phyloP scores from a whole-genome alignment of 1,140 invertebrate genomes.

The Bemisia tabaci region DNA sequence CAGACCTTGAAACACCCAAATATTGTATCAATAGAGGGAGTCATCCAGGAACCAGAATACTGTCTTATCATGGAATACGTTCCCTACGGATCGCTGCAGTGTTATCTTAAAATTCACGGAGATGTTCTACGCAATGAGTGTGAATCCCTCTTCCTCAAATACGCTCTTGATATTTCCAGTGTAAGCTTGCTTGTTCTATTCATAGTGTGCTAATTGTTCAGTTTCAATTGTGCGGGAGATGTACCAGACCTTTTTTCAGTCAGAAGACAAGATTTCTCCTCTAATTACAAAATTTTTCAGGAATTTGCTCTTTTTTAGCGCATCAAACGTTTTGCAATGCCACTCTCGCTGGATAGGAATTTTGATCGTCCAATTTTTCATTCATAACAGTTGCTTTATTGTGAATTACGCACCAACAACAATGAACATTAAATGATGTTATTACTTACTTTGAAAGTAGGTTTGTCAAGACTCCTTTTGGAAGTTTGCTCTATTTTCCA shows the following conservation, averaged over 20 bases:
- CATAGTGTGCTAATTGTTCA: neutral
- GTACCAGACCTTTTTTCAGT: slow-evolving; percentile 10
- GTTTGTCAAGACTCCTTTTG: no score
- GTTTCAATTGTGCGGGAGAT: neutral
- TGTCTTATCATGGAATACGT: slow-evolving; percentile 81
- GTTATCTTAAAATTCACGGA: slow-evolving; percentile 53
- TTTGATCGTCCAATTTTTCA: no score
- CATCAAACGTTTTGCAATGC: no score
- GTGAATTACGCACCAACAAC: no score
- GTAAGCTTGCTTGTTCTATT: slow-evolving; percentile 31
- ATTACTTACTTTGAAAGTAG: no score
- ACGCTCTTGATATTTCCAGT: slow-evolving; percentile 61
- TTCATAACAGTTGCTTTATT: no score
- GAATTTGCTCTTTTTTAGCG: no score
- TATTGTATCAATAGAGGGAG: slow-evolving; percentile 72
- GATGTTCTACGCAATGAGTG: slow-evolving; percentile 24
- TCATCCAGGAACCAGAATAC: slow-evolving; percentile 58
- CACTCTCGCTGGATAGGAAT: no score
- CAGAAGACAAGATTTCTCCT: no score
- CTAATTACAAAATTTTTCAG: no score
- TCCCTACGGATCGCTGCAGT: slow-evolving; percentile 60
- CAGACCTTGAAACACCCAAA: slow-evolving; percentile 66
- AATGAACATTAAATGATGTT: no score
- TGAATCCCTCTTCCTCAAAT: slow-evolving; percentile 45
- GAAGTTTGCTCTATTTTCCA: no score